These are phyloP conservation scores for Drosophila yakuba DNA, from an alignment of 1,140 invertebrate genomes.

Conservation along the genomic window DNA sequence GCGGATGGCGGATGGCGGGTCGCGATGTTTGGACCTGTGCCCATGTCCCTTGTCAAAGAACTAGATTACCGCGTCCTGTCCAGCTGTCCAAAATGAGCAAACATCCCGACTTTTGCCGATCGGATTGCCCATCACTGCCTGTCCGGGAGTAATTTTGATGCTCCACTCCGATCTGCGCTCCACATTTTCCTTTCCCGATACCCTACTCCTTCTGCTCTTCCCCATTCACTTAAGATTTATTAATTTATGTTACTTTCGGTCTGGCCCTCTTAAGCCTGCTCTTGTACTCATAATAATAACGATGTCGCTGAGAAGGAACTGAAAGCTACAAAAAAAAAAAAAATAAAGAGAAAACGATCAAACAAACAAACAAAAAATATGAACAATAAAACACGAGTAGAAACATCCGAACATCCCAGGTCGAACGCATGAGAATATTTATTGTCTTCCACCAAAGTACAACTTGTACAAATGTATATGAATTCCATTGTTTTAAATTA, in stretches of 20 bases:
- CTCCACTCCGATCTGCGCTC: slow-evolving; percentile 13
- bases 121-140: slow-evolving; percentile 38
- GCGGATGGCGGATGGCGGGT: slow-evolving; percentile 18
- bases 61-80: slow-evolving; percentile 63
- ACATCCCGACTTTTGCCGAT: slow-evolving; percentile 26
- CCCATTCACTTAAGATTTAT: slow-evolving; percentile 51
- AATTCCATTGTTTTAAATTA: slow-evolving; percentile 52
- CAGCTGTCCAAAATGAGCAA: slow-evolving; percentile 19
- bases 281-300: slow-evolving; percentile 32
- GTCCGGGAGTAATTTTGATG: slow-evolving; percentile 42
- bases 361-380: slow-evolving; percentile 24
- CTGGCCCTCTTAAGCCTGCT: slow-evolving; percentile 26
- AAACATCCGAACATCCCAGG: slow-evolving; percentile 45
- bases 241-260: slow-evolving; percentile 39
- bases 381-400: slow-evolving; percentile 50
- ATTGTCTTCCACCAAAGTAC: slow-evolving; percentile 49
- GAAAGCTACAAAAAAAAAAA: neutral
- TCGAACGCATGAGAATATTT: slow-evolving; percentile 51
- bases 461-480: slow-evolving; percentile 52
- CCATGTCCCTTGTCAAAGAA: slow-evolving; percentile 71
- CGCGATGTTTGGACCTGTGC: slow-evolving; percentile 46
- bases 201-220: neutral
- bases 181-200: slow-evolving; percentile 22
- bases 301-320: slow-evolving; percentile 22
- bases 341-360: slow-evolving; percentile 8